Evolutionary conservation across 2,888 invertebrate species (phyloP).

Genomic region (Caenorhabditis sp.): DNA sequence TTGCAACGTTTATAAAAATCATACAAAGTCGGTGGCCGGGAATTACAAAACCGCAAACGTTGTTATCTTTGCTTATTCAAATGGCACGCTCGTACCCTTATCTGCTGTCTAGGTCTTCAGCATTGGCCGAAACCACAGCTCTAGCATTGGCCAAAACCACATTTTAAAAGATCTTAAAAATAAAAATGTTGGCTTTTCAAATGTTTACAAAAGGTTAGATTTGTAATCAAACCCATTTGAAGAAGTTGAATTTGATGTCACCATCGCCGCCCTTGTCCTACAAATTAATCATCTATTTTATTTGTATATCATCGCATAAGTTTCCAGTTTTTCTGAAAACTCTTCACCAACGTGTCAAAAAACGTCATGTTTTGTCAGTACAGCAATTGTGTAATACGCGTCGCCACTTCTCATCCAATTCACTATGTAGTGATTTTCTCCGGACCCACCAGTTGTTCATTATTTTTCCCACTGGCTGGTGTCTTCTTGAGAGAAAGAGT

Average conservation of each 20-base stretch:
- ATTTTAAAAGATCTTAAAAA: no score
- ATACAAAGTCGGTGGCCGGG: neutral
- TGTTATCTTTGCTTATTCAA: conserved; percentile 24
- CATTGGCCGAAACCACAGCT: neutral
- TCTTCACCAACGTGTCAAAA: conserved; percentile 56
- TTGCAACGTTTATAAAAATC: no score
- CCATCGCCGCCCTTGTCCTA: neutral
- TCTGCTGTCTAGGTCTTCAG: no score
- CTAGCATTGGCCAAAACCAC: no score
- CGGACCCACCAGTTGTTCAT: conserved; percentile 54
- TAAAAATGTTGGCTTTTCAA: no score
- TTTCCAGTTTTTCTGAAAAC: conserved; percentile 3
- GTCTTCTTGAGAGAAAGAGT: conserved; percentile 18
- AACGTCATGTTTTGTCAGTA: conserved; percentile 50
- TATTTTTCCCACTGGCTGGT: conserved; percentile 30
- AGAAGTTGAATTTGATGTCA: no score
- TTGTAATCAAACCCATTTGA: no score
- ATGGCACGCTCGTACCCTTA: no score
- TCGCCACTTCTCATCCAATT: conserved; percentile 41
- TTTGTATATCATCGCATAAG: neutral
- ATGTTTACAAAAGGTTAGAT: no score
- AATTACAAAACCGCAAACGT: conserved; percentile 21
- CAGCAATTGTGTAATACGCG: conserved; percentile 42
- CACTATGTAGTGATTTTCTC: conserved; percentile 51
- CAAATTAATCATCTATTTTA: neutral